Evolutionary conservation across 23 tunicate genomes (phyloP).

Genomic region (Trididemnum nubilum): DNA sequence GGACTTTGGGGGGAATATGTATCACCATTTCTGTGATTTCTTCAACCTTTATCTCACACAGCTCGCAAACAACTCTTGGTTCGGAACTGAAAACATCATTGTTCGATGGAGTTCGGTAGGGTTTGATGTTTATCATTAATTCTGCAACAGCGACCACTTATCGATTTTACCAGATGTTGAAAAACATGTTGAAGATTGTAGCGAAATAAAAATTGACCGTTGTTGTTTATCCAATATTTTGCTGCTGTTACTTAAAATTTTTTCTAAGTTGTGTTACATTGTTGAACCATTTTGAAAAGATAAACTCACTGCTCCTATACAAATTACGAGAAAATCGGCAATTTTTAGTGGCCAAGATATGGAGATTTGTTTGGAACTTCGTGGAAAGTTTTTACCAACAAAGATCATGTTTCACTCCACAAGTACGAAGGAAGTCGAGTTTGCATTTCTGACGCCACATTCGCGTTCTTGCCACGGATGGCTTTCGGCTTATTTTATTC

Average conservation of each 20-base stretch:
- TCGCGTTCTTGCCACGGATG: constrained; percentile 79
- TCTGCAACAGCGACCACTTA: neutral
- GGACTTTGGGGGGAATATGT: constrained; percentile 87
- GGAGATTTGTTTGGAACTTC: constrained; percentile 54
- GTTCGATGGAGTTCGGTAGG: constrained; percentile 83
- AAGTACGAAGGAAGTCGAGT: constrained; percentile 51
- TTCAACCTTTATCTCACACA: constrained; percentile 92
- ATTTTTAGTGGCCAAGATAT: constrained; percentile 46
- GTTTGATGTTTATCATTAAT: no score
- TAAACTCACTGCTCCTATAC: no score
- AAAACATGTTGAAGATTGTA: neutral
- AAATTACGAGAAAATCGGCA: no score
- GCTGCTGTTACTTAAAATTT: neutral
- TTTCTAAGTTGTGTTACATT: neutral
- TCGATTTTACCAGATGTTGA: no score
- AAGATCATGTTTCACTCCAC: constrained; percentile 41
- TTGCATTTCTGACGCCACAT: constrained; percentile 68
- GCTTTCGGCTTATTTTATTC: constrained; percentile 75
- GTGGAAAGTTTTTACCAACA: constrained; percentile 85
- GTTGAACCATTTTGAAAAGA: no score
- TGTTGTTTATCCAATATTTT: no score
- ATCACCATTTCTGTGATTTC: constrained; percentile 96
- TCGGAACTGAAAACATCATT: constrained; percentile 68
- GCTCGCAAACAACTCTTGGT: constrained; percentile 72
- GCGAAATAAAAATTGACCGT: neutral